Conservation (phyloP, 37 sponge, comb jelly and placozoan species). For the Ianthella basta region DNA sequence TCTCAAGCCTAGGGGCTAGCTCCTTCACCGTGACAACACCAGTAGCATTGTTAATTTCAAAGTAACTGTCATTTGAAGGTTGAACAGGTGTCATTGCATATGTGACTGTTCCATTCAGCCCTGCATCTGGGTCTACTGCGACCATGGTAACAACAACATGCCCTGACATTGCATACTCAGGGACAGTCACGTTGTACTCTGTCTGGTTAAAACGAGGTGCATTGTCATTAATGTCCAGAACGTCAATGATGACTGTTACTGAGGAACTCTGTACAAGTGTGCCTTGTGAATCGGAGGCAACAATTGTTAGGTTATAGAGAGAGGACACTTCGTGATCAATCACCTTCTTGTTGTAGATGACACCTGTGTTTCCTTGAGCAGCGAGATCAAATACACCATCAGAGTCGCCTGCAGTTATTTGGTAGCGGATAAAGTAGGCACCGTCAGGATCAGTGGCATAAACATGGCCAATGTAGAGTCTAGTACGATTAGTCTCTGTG, state of each 20-base stretch:
- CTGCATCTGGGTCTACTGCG: conserved; percentile 53
- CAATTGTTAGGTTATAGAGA: conserved; percentile 51
- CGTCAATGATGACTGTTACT: conserved; percentile 38
- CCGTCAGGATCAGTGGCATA: conserved; percentile 26
- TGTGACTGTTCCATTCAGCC: conserved; percentile 14
- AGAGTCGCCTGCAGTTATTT: background rate
- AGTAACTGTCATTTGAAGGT: conserved; percentile 23
- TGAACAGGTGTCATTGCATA: conserved; percentile 37
- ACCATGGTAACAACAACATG: conserved; percentile 22
- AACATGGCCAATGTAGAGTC: conserved; percentile 1
- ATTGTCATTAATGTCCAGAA: conserved; percentile 64
- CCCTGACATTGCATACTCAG: background rate
- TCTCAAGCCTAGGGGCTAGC: background rate
- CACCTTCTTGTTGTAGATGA: conserved; percentile 8
- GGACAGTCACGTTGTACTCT: conserved; percentile 25
- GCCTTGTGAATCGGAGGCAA: conserved; percentile 57
- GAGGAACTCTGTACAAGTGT: background rate
- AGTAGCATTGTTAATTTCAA: conserved; percentile 19
- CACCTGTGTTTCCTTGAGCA: conserved; percentile 7
- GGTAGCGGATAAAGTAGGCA: background rate
- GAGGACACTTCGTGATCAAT: conserved; percentile 52
- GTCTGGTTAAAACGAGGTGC: conserved; percentile 38
- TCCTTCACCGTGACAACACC: conserved; percentile 40
- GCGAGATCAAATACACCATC: conserved; percentile 13
- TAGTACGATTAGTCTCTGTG: background rate